Conservation (phyloP, 92 coral and sea anemone genomes). For the Plumapathes pennacea region DNA sequence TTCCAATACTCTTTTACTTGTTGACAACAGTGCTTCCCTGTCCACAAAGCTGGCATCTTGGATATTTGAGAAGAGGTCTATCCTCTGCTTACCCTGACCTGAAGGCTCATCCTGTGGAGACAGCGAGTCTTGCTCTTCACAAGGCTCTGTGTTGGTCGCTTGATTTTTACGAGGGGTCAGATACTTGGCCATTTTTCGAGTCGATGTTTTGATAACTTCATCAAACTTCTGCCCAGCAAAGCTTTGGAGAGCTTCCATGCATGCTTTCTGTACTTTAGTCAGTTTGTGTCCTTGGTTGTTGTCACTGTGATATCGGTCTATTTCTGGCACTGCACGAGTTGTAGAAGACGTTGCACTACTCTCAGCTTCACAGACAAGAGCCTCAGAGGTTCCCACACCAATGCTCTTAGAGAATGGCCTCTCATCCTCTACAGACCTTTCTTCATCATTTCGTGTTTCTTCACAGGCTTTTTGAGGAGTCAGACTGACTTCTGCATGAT, state of each 20-base stretch:
- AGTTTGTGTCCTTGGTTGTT: neutral
- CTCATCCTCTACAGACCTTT: too few relatives aligned
- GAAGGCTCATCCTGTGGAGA: slow-evolving; percentile 23
- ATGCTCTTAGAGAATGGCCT: too few relatives aligned
- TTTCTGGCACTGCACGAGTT: too few relatives aligned
- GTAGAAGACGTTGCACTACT: too few relatives aligned
- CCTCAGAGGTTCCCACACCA: too few relatives aligned
- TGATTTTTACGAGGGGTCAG: slow-evolving; percentile 61
- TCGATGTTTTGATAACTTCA: slow-evolving; percentile 63
- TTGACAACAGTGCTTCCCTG: slow-evolving; percentile 55
- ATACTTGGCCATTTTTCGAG: slow-evolving; percentile 75
- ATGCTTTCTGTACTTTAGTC: slow-evolving; percentile 66
- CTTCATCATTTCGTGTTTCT: too few relatives aligned
- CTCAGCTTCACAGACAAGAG: too few relatives aligned
- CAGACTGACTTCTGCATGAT: too few relatives aligned
- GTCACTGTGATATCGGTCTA: too few relatives aligned
- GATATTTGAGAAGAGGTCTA: slow-evolving; percentile 41
- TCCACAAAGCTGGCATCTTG: slow-evolving; percentile 50
- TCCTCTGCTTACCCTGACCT: slow-evolving; percentile 6
- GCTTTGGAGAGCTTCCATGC: slow-evolving; percentile 73
- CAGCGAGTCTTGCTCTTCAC: slow-evolving; percentile 21
- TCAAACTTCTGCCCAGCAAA: slow-evolving; percentile 67
- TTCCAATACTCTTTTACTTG: slow-evolving; percentile 62
- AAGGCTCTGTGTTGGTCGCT: slow-evolving; percentile 38
- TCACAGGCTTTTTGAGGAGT: too few relatives aligned